Conservation (phyloP, 2,113 vertebrate genomes). For the Channa maculata region DNA sequence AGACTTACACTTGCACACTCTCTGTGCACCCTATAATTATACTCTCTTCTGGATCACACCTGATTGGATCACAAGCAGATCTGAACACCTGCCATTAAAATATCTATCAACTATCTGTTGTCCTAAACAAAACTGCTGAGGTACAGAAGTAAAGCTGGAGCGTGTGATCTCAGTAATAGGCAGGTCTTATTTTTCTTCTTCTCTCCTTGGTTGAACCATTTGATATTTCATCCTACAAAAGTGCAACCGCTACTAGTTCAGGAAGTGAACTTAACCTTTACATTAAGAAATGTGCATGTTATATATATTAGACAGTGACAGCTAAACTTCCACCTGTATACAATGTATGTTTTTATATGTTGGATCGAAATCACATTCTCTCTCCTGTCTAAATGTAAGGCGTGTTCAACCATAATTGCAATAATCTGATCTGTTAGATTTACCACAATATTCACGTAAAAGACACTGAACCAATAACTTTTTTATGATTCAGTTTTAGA, state of each 20-base stretch:
- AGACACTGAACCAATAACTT: conserved; percentile 13
- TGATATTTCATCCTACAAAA: no score
- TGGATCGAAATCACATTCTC: not conserved
- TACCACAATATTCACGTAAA: not conserved
- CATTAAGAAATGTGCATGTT: not conserved
- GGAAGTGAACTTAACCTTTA: no score
- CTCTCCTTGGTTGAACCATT: not conserved
- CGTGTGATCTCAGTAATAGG: no score
- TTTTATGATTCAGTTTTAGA: conserved; percentile 9
- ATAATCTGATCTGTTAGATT: not conserved
- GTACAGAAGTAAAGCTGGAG: not conserved
- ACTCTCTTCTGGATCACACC: conserved; percentile 20
- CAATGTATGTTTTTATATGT: not conserved
- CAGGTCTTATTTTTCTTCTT: no score
- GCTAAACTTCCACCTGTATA: not conserved
- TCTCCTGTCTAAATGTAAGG: not conserved
- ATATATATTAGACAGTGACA: no score
- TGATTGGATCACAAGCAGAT: conserved; percentile 49
- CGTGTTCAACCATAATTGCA: not conserved
- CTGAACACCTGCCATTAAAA: conserved; percentile 44
- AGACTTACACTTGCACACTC: conserved; percentile 28
- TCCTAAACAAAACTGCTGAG: conserved; percentile 23
- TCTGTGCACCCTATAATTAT: conserved; percentile 12
- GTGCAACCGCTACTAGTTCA: no score
- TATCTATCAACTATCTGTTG: conserved; percentile 30